Percentiles rank a stretch among this genome's conserved stretches.
Evolutionary conservation across 2,113 vertebrate genomes (phyloP).

Genomic region (Chamaetylas fuelleborni): DNA sequence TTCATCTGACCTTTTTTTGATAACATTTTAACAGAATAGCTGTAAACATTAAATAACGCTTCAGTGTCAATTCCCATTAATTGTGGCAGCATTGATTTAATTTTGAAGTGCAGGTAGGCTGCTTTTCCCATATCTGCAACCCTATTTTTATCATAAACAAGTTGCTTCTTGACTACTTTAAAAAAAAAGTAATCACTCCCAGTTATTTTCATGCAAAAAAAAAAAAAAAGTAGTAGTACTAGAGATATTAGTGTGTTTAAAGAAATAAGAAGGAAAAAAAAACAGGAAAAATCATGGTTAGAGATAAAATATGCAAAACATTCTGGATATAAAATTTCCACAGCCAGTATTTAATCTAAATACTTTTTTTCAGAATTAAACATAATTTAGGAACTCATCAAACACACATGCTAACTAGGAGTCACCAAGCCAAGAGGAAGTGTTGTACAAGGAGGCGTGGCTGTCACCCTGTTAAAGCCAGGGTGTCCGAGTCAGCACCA

Average conservation of each 20-base stretch:
- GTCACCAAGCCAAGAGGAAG: background rate
- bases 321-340: background rate
- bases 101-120: background rate
- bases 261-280: background rate
- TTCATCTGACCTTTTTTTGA: background rate
- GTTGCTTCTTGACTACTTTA: background rate
- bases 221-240: background rate
- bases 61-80: background rate
- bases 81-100: background rate
- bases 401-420: background rate
- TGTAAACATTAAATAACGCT: background rate
- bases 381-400: background rate
- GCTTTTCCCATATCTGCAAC: background rate
- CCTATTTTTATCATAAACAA: slow-evolving; percentile 12
- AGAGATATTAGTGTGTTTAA: background rate
- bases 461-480: background rate
- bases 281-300: background rate
- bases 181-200: background rate
- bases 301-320: slow-evolving; percentile 5
- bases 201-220: background rate
- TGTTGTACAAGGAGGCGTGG: background rate
- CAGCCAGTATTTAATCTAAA: background rate
- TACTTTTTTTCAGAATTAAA: background rate
- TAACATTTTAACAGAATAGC: background rate
- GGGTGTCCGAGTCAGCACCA: background rate